These are phyloP conservation scores for Acipenser ruthenus DNA, from an alignment of 2,797 vertebrate genomes.

Conservation along the genomic window DNA sequence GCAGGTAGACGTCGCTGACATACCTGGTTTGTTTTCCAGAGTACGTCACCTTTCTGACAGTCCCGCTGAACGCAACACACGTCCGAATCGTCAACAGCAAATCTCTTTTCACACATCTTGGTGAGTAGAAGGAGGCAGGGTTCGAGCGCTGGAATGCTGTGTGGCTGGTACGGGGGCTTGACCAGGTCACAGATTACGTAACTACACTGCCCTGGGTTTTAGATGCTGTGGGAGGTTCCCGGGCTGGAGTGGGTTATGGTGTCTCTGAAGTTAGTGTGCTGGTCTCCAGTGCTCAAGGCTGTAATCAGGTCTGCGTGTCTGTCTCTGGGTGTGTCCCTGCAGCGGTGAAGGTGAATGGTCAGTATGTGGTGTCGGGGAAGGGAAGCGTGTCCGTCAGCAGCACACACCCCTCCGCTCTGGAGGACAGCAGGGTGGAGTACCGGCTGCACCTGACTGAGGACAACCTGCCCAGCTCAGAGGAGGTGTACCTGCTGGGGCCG, in stretches of 20 bases:
- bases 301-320: not conserved
- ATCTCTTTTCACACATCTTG: constrained; percentile 89
- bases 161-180: not conserved
- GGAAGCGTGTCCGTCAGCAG: constrained; percentile 58
- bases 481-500: constrained; percentile 69
- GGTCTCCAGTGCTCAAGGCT: not conserved
- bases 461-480: constrained; percentile 72
- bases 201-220: too few species aligned
- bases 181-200: too few species aligned
- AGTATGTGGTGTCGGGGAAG: constrained; percentile 73
- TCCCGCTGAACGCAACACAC: constrained; percentile 67
- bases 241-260: too few species aligned
- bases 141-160: not conserved
- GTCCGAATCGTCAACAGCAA: constrained; percentile 68
- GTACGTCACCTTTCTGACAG: constrained; percentile 77
- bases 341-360: constrained; percentile 68
- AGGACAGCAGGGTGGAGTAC: constrained; percentile 70
- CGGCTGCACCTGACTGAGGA: constrained; percentile 67
- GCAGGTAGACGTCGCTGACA: too few species aligned
- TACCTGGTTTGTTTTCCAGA: constrained; percentile 50
- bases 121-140: constrained; percentile 48
- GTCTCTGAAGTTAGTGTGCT: not conserved
- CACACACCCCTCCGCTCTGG: constrained; percentile 73
- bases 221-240: too few species aligned
- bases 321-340: constrained; percentile 12